Base-by-base conservation (phyloP, 2,888 invertebrate species). In the Tetranychus piercei region DNA sequence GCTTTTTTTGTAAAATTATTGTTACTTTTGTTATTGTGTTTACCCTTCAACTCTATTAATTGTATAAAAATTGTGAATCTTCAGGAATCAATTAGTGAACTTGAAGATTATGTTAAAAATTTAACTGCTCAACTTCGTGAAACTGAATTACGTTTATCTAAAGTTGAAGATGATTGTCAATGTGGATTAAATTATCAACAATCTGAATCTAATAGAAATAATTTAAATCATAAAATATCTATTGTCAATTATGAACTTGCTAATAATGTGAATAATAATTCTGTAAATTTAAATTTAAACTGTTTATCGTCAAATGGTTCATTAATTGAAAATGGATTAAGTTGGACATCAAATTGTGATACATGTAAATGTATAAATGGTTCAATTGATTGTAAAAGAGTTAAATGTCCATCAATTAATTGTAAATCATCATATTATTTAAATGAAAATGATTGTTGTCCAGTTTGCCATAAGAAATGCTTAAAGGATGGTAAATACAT, bases 361-460 rank as follows among this genome's bases (percentile, higher is more conserved):
- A 34, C 34, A 18, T 18, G 67, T n/a, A 23, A 22, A 9, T 67
- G 67, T 67, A 9, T n/a, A 23, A 90, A 90, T 85, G 92, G 92
- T 73, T 88, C 89, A 81, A 88, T 92, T 79, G 87, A 89, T 82
- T 93, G 92, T 86, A 87, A 88, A 82, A 89, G 89, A 81, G 88
- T 89, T 77, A 88, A 89, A 82, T 93, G 93, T 85, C 88, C 89
- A 80, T 86, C 87, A 80, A 86, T 87, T 76, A 86, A 86, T 79
- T 93, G 92, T 85, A 90, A 89, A 83, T 55, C 55, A 15, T 15
- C 55, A 7, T 9, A 15, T 15, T 15, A 55, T 55, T 55, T 9
- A 15, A 55, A 55, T 9, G 55, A 9, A 5, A 55, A 15, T 78
- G 88, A 90, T 82, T 92, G 92, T 84, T 93, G 92, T 83, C 90